Percentiles rank a stretch among this genome's conserved stretches.
Evolutionary conservation across 2,113 vertebrate genomes (phyloP).

Genomic region (Trematocara macrostoma): DNA sequence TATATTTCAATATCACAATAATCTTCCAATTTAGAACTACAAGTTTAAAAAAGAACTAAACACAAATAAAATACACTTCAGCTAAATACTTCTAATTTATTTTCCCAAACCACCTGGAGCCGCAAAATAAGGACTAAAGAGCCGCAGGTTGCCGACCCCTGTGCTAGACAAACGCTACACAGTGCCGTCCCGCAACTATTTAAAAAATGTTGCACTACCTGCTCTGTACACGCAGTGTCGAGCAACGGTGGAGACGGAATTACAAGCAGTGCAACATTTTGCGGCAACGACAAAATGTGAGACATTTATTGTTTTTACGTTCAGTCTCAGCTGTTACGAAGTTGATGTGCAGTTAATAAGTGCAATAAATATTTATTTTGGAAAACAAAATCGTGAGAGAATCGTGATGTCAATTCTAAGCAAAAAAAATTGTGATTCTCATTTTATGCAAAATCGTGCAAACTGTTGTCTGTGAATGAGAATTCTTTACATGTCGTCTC

Average conservation of each 20-base stretch:
- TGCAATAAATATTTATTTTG: rapidly evolving
- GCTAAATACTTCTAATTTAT: too few relatives aligned
- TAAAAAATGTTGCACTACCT: neutral
- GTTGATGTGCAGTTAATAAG: neutral
- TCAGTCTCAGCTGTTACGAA: rapidly evolving
- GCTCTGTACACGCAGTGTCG: rapidly evolving
- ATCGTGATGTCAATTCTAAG: neutral
- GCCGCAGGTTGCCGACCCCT: too few relatives aligned
- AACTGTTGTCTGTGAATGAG: neutral
- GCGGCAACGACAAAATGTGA: rapidly evolving
- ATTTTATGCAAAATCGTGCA: rapidly evolving
- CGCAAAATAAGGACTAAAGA: too few relatives aligned
- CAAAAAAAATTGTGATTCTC: neutral
- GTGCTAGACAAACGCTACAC: too few relatives aligned
- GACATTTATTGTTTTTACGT: neutral
- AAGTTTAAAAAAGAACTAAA: too few relatives aligned
- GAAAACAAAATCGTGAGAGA: neutral
- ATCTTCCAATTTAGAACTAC: too few relatives aligned
- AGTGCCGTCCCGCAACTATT: too few relatives aligned
- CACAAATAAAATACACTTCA: too few relatives aligned
- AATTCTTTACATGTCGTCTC: rapidly evolving
- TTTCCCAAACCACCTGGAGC: too few relatives aligned
- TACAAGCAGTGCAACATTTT: rapidly evolving
- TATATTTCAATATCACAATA: too few relatives aligned
- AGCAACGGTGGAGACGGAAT: rapidly evolving